Base-by-base conservation (phyloP, 53 echinoderm and acorn worm genomes). In the Antedon mediterranea region DNA sequence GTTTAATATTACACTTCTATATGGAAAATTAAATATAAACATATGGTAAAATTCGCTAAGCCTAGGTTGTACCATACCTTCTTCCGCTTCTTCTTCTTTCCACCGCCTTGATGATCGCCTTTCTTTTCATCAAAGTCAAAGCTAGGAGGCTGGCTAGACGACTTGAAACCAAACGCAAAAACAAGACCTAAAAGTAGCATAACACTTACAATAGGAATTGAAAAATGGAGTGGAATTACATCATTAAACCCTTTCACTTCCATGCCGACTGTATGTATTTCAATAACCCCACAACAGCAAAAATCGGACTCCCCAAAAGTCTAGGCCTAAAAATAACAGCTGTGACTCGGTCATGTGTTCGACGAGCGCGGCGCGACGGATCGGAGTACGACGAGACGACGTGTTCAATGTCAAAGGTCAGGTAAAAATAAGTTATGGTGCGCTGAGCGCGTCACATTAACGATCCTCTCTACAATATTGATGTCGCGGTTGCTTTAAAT, bases 101-200 rank as follows among this genome's bases (percentile, higher is more conserved):
- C 57, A 57, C 57, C 23, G 23, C 57, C 57, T 23, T 57, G 57
- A 20, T 57, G 57, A 18, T 57, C 57, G 23, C 57, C 20, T 18
- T 85, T 81, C 31, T 76, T 72, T 20, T 85, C 84, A 37, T 83
- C 81, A 34, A 85, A 85, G 75, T 80, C 80, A 33, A 80, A 85
- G 72, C 85, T 85, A 33, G 85, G 85, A 28, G 85, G 85, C 43
- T 85, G 81, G 13, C 77, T 76, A 28, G 85, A 77, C 34, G 80
- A 80, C 77, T 80, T 80, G 81, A 85, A 85, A 73, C 85, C 85
- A 43, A 76, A 85, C 31, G 80, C 75, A 72, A 85, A 85, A 28
- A 85, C 81, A 20, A 85, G 77, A 27, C 78, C 78, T 14, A 85
- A 72, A 28, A 77, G 41, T 32, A 81, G 73, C 41, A 85, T 28